phyloP scores from a whole-genome alignment of 2,797 vertebrate genomes.

The Lates japonicus region DNA sequence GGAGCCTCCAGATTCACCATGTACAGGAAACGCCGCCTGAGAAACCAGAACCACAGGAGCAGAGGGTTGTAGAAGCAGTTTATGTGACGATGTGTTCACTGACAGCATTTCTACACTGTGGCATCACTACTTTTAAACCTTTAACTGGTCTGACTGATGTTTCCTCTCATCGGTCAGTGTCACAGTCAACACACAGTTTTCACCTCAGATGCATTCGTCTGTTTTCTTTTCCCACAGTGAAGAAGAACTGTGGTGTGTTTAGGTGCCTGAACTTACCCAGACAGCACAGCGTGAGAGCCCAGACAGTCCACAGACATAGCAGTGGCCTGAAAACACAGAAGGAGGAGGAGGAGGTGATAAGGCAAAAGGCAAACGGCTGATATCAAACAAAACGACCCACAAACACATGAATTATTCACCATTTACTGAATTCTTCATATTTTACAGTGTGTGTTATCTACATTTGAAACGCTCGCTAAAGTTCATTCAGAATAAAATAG shows the following conservation, averaged over 20 bases:
- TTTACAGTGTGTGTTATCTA: too few species aligned
- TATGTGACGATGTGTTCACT: background rate
- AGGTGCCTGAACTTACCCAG: slow-evolving; percentile 88
- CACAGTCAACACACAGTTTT: too few species aligned
- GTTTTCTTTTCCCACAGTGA: background rate
- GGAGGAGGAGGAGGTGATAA: background rate
- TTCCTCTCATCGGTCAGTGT: too few species aligned
- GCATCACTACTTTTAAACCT: too few species aligned
- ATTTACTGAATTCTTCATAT: too few species aligned
- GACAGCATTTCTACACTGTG: background rate
- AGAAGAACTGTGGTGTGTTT: slow-evolving; percentile 9
- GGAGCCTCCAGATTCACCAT: slow-evolving; percentile 94
- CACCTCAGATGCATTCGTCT: too few species aligned
- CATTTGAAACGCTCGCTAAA: too few species aligned
- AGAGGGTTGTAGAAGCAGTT: background rate
- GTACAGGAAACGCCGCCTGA: slow-evolving; percentile 94
- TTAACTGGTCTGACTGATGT: too few species aligned
- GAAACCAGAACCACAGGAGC: slow-evolving; percentile 20
- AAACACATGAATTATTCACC: too few species aligned
- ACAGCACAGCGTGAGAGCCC: slow-evolving; percentile 94
- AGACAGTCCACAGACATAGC: slow-evolving; percentile 99
- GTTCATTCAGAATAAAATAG: too few species aligned
- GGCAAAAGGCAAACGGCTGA: too few species aligned
- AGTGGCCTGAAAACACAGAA: slow-evolving; percentile 87
- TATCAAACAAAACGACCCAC: too few species aligned